Evolutionary conservation across 2,888 invertebrate genomes (phyloP), one percentile per base, ranked within the genome.

Genomic region (Platycnemis pennipes): DNA sequence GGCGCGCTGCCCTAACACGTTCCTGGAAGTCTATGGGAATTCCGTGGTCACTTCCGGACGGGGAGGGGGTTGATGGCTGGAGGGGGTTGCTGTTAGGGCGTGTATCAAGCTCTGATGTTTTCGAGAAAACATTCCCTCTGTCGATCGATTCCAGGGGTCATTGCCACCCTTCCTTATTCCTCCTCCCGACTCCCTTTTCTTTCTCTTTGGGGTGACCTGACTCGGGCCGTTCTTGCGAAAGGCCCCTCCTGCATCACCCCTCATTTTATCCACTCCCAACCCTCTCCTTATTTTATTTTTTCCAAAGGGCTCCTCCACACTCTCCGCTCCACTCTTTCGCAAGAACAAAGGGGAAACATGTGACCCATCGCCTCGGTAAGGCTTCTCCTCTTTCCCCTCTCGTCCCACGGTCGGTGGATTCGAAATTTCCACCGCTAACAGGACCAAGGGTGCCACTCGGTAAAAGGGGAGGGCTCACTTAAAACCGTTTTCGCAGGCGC

Each of bases 71-170:
- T 56, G 56, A 26, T 5, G 26, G 53, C 16, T 19, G 4, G 53
- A 53, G 53, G 8, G 7, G n/a, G 49, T 49, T 49, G 49, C 11
- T 19, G 49, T 11, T 49, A 19, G 19, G 19, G 49, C 49, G 19
- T 49, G 49, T 16, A n/a, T n/a, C n/a, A 16, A 49, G 49, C 19
- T 19, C 49, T 49, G 49, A 37, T 77, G 37, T 77, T 77, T 91
- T 91, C n/a, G 91, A 56, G 91, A 63, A 91, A 91, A 91, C 91
- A 63, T 53, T 37, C 19, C 13, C 56, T 13, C 44, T 42, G 49
- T 45, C 19, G 45, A 91, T 91, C 69, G 91, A 91, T 91, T 44
- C 22, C 42, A 42, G 44, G 91, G 91, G 56, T 91, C 91, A 69
- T 91, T 91, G 91, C 91, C 91, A 69, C 91, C 77, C 77, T 26